Conservation (phyloP, 2,113 vertebrate species). For the Sinocyclocheilus anshuiensis region DNA sequence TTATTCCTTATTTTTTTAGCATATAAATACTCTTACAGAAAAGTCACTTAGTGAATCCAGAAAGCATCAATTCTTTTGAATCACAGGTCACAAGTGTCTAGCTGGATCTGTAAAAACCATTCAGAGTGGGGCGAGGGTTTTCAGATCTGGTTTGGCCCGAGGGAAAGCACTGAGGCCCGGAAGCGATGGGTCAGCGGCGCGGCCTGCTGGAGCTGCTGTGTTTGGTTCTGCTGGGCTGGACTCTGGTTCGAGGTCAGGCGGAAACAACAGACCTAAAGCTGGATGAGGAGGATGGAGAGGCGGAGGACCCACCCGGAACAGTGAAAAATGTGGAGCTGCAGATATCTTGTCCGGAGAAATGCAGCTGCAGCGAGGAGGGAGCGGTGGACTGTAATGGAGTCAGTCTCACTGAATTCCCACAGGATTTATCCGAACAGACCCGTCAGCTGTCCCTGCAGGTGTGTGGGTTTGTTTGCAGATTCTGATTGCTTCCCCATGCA, state of each 20-base stretch:
- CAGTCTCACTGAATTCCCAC: constrained; percentile 87
- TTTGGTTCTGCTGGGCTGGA: constrained; percentile 70
- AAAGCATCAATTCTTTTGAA: not conserved
- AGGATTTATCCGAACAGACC: constrained; percentile 79
- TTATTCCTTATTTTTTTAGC: too few species aligned
- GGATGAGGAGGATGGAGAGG: constrained; percentile 60
- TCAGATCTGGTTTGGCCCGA: not conserved
- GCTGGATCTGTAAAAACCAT: not conserved
- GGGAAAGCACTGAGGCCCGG: constrained; percentile 62
- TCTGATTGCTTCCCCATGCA: not conserved
- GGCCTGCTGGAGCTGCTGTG: constrained; percentile 69
- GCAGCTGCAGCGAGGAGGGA: constrained; percentile 85
- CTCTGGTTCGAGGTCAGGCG: constrained; percentile 67
- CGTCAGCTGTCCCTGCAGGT: constrained; percentile 94
- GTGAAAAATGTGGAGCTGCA: not conserved
- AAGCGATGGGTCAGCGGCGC: constrained; percentile 55
- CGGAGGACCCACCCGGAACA: not conserved
- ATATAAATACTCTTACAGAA: too few species aligned
- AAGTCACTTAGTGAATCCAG: not conserved
- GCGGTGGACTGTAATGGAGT: constrained; percentile 92
- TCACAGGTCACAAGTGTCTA: not conserved
- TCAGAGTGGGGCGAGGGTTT: not conserved
- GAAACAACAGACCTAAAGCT: constrained; percentile 58
- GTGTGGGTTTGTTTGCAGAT: constrained; percentile 25
- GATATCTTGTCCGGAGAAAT: constrained; percentile 81